Base-by-base conservation (phyloP, 2,888 invertebrate genomes). In the Himalopsyche tibetana region DNA sequence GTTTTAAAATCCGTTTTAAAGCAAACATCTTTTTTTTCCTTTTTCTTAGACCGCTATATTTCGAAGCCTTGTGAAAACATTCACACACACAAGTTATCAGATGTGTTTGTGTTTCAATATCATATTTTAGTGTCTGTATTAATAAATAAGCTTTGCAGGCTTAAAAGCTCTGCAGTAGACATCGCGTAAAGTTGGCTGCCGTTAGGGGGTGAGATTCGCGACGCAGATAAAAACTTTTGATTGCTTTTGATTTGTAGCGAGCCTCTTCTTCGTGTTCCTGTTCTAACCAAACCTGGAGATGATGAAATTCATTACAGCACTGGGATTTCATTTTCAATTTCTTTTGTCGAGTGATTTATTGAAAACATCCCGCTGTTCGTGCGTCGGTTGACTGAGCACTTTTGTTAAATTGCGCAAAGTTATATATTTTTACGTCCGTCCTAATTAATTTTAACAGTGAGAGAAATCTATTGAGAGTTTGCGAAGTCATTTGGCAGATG, bases 171-270 rank as follows among this genome's bases (percentile, higher is more conserved):
- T 63, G 63, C 63, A 2, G 63, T 63, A 63, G 63, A 15, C 63
- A 9, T 63, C 51, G 80, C 80, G 56, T 38, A 55, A 82, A 82
- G 45, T 40, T n/a, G 15, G 56, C 63, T 38, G 17, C 12, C 42
- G 15, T 83, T 11, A 40, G 40, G 19, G 40, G 19, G 28, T 45
- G 42, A 45, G 69, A 63, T 42, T 56, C 56, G 74, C 69, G 84
- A n/a, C 51, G 51, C 36, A 55, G 38, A 28, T 45, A n/a, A 36
- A 84, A 84, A 84, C 51, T 84, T 74, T 51, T 38, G 79, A 55
- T 45, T 80, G 28, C 69, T 40, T 84, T 38, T 84, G 84, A 84
- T 79, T 84, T 84, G 84, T 84, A 51, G 63, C 42, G 40, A 84
- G 84, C 81, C 80, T 84, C 63, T 63, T 63, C 63, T 63, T 63